These are phyloP conservation scores for Adelosebastes latens DNA, from an alignment of 2,797 vertebrate genomes.

Conservation along the genomic window DNA sequence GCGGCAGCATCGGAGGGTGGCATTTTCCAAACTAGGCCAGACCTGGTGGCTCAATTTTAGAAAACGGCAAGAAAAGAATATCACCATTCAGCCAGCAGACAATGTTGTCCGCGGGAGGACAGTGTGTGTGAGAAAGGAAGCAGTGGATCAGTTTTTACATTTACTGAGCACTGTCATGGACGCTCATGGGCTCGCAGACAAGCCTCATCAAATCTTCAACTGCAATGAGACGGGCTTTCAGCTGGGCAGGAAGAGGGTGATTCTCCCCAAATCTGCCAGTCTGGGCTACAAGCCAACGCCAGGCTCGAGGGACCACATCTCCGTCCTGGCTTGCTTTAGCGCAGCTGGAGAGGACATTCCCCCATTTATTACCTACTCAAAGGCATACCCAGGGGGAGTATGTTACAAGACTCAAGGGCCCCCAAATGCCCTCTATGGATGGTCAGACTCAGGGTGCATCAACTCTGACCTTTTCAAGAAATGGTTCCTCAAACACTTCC, in stretches of 20 bases:
- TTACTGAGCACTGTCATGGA: constrained; percentile 63
- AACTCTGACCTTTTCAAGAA: constrained; percentile 79
- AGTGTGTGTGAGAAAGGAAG: constrained; percentile 70
- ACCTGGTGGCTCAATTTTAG: constrained; percentile 81
- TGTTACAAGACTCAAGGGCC: constrained; percentile 79
- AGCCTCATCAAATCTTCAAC: constrained; percentile 71
- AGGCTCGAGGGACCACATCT: constrained; percentile 70
- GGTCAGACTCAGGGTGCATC: constrained; percentile 68
- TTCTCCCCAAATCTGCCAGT: constrained; percentile 61
- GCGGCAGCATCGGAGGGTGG: constrained; percentile 76
- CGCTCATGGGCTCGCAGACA: constrained; percentile 57
- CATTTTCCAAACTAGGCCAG: constrained; percentile 77
- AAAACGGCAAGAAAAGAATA: constrained; percentile 76
- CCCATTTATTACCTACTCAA: constrained; percentile 76
- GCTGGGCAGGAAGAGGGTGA: constrained; percentile 68
- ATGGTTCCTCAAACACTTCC: constrained; percentile 79
- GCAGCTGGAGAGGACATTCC: constrained; percentile 71
- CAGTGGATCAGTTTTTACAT: constrained; percentile 72
- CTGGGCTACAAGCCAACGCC: constrained; percentile 60
- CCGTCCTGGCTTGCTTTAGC: constrained; percentile 69
- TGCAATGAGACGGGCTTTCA: constrained; percentile 75
- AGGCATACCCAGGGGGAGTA: constrained; percentile 74
- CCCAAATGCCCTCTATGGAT: constrained; percentile 68
- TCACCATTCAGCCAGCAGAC: constrained; percentile 74
- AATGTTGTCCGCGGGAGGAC: constrained; percentile 66